Percentiles rank a stretch among this genome's conserved stretches.
phyloP scores from a whole-genome alignment of 2,113 vertebrate species.

The Ia io region DNA sequence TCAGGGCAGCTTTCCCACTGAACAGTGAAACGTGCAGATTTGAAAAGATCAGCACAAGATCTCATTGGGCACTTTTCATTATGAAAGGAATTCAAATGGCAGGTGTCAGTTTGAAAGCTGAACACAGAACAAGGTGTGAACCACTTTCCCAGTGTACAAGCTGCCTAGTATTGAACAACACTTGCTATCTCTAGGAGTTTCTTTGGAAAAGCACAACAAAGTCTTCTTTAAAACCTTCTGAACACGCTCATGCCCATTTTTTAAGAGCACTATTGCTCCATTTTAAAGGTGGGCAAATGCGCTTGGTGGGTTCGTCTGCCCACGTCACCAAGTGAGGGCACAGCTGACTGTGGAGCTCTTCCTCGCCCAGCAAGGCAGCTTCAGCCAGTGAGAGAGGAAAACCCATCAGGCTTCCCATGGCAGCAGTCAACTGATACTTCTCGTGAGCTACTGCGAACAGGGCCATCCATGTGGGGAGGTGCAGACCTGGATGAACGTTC shows the following conservation, averaged over 20 bases:
- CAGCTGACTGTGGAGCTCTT: not conserved
- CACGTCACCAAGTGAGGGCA: too few relatives aligned
- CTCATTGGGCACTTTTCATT: not conserved
- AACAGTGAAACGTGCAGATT: too few relatives aligned
- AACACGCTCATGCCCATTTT: too few relatives aligned
- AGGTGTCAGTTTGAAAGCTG: rapidly evolving
- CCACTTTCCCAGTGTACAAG: rapidly evolving
- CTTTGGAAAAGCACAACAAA: not conserved
- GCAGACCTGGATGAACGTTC: not conserved
- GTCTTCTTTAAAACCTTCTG: not conserved
- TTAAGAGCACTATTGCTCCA: not conserved
- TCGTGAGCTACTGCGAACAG: not conserved
- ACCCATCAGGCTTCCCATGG: not conserved
- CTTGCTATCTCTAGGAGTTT: not conserved
- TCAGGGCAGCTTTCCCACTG: not conserved
- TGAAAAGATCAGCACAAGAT: too few relatives aligned
- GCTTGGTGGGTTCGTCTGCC: not conserved
- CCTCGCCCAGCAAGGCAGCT: not conserved
- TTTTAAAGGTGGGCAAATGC: not conserved
- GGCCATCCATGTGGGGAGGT: too few relatives aligned
- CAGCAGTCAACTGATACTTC: not conserved
- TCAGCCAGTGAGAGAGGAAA: not conserved
- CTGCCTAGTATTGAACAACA: too few relatives aligned
- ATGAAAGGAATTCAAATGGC: not conserved
- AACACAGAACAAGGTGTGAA: rapidly evolving